Conservation (phyloP, 2,888 invertebrate genomes). For the Blera fallax region DNA sequence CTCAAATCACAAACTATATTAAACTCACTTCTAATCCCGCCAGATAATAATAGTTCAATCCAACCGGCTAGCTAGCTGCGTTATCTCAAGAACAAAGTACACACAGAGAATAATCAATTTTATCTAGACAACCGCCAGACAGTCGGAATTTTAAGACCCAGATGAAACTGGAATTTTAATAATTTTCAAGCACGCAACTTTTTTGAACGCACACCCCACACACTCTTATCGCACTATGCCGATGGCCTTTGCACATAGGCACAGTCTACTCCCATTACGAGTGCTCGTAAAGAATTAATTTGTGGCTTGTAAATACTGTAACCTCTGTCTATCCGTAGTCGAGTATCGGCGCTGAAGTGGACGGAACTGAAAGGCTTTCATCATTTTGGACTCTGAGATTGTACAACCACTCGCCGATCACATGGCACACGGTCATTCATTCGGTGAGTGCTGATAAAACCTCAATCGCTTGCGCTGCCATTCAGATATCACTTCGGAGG, state of each 20-base stretch:
- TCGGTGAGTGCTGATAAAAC: conserved; percentile 31
- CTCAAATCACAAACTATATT: not conserved
- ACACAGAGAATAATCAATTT: not conserved
- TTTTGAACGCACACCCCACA: not conserved
- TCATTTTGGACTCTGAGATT: conserved; percentile 1
- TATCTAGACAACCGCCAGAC: conserved; percentile 36
- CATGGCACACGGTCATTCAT: conserved; percentile 18
- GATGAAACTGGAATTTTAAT: not conserved
- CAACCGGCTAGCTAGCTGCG: not conserved
- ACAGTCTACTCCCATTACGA: not conserved
- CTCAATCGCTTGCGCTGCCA: conserved; percentile 10
- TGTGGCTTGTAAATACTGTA: not conserved
- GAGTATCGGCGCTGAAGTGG: not conserved
- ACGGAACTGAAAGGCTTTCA: not conserved
- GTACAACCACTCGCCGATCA: conserved; percentile 21
- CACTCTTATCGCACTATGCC: conserved; percentile 9
- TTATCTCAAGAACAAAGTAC: conserved; percentile 2
- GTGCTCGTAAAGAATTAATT: not conserved
- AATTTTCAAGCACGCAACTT: conserved; percentile 6
- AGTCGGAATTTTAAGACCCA: not conserved
- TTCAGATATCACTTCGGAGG: conserved; percentile 17
- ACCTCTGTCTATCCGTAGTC: not conserved
- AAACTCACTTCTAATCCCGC: not conserved
- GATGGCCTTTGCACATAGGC: conserved; percentile 7
- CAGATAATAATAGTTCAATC: not conserved